phyloP scores from a whole-genome alignment of 2,113 vertebrate genomes.

The Sinosuthora webbiana region DNA sequence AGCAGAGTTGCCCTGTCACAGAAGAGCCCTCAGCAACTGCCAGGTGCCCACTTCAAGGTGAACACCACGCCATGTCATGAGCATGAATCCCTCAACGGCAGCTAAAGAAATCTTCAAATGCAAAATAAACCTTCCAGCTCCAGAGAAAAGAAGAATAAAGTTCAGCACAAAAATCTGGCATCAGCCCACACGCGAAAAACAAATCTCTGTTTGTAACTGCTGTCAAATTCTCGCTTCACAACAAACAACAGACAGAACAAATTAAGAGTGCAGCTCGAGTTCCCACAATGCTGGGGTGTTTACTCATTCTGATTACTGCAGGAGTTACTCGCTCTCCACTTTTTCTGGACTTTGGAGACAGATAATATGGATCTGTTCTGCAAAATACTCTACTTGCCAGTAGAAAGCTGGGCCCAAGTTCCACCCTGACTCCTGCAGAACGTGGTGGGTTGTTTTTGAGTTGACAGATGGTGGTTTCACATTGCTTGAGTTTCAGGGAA shows the following conservation, averaged over 20 bases:
- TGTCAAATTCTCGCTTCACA: not conserved
- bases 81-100: not conserved
- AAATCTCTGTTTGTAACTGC: not conserved
- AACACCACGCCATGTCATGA: not conserved
- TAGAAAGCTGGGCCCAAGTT: not conserved
- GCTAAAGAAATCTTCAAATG: not conserved
- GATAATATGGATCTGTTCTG: not conserved
- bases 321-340: not conserved
- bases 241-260: not conserved
- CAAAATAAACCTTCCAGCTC: not conserved
- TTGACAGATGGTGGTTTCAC: not conserved
- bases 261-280: not conserved
- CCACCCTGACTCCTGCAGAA: not conserved
- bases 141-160: not conserved
- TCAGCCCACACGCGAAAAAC: not conserved
- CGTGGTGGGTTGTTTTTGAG: not conserved
- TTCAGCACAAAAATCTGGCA: not conserved
- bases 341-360: not conserved
- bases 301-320: not conserved
- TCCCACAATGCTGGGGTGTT: not conserved
- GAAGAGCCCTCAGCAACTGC: not conserved
- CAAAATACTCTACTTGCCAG: not conserved
- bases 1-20: not conserved
- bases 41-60: not conserved
- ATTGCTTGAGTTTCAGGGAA: conserved; percentile 9